Conservation (phyloP, 2,113 vertebrate species). For the Nerophis ophidion region DNA sequence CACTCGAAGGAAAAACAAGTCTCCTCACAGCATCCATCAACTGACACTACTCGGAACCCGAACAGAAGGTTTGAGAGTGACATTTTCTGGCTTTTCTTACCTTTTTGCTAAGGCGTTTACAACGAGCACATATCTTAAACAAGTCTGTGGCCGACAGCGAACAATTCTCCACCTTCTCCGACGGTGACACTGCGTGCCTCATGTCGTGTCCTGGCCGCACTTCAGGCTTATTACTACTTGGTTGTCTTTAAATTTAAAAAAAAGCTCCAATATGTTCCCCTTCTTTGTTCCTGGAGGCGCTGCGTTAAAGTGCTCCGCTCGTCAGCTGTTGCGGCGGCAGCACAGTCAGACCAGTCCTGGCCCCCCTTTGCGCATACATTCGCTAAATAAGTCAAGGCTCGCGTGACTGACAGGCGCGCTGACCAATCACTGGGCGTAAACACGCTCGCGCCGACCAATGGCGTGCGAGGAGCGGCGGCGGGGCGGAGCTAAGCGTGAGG, state of each 20-base stretch:
- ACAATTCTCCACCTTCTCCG: slow-evolving; percentile 61
- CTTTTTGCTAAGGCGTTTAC: slow-evolving; percentile 72
- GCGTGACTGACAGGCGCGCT: slow-evolving; percentile 30
- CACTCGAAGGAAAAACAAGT: slow-evolving; percentile 10
- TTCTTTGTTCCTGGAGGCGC: slow-evolving; percentile 68
- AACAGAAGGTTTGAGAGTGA: too few relatives aligned
- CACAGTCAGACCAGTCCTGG: slow-evolving; percentile 41
- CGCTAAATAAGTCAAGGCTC: slow-evolving; percentile 65
- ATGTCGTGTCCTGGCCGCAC: slow-evolving; percentile 54
- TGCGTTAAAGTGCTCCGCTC: slow-evolving; percentile 34
- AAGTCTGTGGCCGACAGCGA: slow-evolving; percentile 59
- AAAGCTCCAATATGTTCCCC: slow-evolving; percentile 29
- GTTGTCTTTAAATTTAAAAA: not conserved
- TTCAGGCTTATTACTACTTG: slow-evolving; percentile 7
- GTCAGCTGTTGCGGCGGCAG: slow-evolving; percentile 67
- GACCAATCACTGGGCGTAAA: slow-evolving; percentile 45
- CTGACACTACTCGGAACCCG: not conserved
- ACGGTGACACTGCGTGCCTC: slow-evolving; percentile 68
- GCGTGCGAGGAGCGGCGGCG: not conserved
- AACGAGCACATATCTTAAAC: slow-evolving; percentile 72
- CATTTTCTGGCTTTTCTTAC: slow-evolving; percentile 47
- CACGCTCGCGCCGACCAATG: not conserved
- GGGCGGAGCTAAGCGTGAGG: slow-evolving; percentile 28
- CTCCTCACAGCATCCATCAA: not conserved
- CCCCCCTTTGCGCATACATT: slow-evolving; percentile 35